Evolutionary conservation across 2,888 invertebrate species (phyloP).

Genomic region (Drosophila differens): DNA sequence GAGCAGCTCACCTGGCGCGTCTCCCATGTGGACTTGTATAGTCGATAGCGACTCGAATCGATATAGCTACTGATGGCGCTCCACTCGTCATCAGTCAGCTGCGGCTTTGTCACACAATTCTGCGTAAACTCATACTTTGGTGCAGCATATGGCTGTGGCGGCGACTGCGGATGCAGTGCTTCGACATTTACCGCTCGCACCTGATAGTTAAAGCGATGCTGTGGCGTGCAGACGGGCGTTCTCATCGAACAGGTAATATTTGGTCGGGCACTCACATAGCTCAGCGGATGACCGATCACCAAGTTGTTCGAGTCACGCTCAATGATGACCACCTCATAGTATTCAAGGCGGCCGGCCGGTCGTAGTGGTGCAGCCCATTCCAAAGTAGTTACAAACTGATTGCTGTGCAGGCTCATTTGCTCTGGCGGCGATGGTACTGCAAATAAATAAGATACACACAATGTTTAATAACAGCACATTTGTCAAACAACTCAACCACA

Average conservation of each 20-base stretch:
- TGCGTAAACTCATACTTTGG: not conserved
- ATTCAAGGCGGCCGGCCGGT: constrained; percentile 87
- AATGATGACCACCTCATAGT: constrained; percentile 86
- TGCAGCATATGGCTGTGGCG: not conserved
- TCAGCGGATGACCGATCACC: constrained; percentile 55
- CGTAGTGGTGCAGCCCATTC: constrained; percentile 86
- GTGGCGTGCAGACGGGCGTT: constrained; percentile 54
- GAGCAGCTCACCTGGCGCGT: constrained; percentile 53
- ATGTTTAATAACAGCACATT: not conserved
- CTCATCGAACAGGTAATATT: constrained; percentile 55
- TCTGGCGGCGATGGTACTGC: constrained; percentile 77
- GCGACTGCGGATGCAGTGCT: constrained; percentile 3
- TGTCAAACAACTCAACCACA: not conserved
- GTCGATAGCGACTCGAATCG: constrained; percentile 52
- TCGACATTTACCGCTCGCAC: constrained; percentile 84
- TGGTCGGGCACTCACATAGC: constrained; percentile 46
- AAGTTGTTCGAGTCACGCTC: constrained; percentile 64
- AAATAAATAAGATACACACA: constrained; percentile 4
- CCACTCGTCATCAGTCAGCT: constrained; percentile 15
- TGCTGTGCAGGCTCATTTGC: constrained; percentile 32
- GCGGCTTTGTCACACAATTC: constrained; percentile 30
- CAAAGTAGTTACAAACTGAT: constrained; percentile 55
- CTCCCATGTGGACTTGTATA: constrained; percentile 73
- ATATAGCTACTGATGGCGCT: constrained; percentile 42
- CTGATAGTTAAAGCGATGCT: constrained; percentile 50